Percentiles rank a stretch among this genome's conserved stretches.
phyloP scores from a whole-genome alignment of 35 echinoderm and acorn worm species.

The Acanthaster planci region DNA sequence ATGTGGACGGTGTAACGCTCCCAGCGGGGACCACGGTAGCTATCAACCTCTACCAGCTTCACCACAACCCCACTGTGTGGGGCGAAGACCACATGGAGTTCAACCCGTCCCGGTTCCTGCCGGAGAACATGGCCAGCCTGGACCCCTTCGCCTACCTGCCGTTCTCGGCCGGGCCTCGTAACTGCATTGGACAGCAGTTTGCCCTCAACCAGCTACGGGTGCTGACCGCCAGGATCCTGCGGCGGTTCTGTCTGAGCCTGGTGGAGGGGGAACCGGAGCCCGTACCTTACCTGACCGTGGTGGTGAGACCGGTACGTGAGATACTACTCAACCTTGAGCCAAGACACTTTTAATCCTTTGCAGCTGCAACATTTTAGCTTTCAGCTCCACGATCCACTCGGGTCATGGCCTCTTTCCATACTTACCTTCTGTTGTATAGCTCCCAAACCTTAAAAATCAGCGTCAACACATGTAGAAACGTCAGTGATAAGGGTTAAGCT shows the following conservation, averaged over 20 bases:
- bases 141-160: constrained; percentile 42
- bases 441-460: too few relatives aligned
- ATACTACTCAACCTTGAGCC: too few relatives aligned
- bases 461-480: too few relatives aligned
- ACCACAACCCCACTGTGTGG: constrained; percentile 42
- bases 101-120: constrained; percentile 36
- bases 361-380: too few relatives aligned
- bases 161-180: constrained; percentile 35
- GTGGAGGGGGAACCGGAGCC: constrained; percentile 14
- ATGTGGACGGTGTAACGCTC: constrained; percentile 18
- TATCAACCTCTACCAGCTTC: constrained; percentile 28
- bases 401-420: too few relatives aligned
- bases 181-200: constrained; percentile 60
- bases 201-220: constrained; percentile 43
- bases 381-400: too few relatives aligned
- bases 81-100: constrained; percentile 37
- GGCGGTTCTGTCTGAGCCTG: constrained; percentile 10
- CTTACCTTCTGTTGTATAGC: too few relatives aligned
- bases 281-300: background rate
- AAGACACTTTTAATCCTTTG: too few relatives aligned
- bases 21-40: constrained; percentile 3
- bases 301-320: too few relatives aligned
- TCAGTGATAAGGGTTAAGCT: too few relatives aligned
- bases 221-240: constrained; percentile 9
- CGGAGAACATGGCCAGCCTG: constrained; percentile 17